phyloP scores from a whole-genome alignment of 2,113 vertebrate species.

The Neotoma lepida region DNA sequence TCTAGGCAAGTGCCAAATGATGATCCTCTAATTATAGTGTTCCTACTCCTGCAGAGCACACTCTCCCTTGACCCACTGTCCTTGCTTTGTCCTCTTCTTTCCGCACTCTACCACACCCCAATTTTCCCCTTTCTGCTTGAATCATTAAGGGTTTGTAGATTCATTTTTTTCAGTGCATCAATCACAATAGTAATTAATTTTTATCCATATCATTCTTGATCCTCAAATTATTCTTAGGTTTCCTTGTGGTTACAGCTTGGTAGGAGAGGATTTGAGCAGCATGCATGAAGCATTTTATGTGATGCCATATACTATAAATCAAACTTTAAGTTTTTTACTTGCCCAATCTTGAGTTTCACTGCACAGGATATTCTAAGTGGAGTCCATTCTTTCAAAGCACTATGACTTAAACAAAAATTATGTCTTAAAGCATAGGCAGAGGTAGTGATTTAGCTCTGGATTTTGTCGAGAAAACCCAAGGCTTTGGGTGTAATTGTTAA shows the following conservation, averaged over 20 bases:
- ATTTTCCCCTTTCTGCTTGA: neutral
- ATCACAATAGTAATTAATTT: neutral
- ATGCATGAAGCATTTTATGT: neutral
- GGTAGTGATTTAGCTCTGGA: neutral
- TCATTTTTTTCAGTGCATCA: neutral
- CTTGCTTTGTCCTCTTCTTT: neutral
- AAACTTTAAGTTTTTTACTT: neutral
- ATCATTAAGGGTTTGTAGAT: neutral
- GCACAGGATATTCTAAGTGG: neutral
- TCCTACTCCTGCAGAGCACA: fast-evolving
- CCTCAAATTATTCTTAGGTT: neutral
- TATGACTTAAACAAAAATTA: neutral
- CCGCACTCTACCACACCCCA: too few species aligned
- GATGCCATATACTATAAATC: neutral
- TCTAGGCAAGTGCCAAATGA: neutral
- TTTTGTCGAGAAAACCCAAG: neutral
- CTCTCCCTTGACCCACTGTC: neutral
- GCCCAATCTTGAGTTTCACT: neutral
- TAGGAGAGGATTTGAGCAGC: neutral
- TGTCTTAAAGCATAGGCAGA: neutral
- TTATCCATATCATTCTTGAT: neutral
- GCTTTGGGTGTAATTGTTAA: neutral
- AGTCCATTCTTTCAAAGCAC: neutral
- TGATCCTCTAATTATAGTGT: neutral
- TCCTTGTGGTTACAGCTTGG: neutral